Base-by-base conservation (phyloP, 2,888 invertebrate genomes). In the Epirrhoe alternata region DNA sequence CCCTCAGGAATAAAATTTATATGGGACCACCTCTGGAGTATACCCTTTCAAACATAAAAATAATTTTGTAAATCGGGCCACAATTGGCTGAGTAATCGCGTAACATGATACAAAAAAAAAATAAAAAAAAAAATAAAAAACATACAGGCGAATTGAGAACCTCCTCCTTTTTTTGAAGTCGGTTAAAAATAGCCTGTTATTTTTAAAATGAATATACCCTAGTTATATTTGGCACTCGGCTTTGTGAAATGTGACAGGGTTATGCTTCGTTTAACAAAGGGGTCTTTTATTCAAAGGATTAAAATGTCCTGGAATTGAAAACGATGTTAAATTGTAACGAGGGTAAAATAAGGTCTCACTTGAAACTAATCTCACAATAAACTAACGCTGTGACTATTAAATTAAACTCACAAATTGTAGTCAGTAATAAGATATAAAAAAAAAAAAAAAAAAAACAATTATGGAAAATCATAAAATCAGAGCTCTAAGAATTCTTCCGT, bases 221-320 rank as follows among this genome's bases (percentile, higher is more conserved):
- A 38, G 47, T 58, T 57, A 61, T 17, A 54, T 54, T 54, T 58
- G 38, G 60, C 8, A 49, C 35, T 14, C 8, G 49, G 53, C 50
- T 68, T 64, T 64, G 57, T 68, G 57, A 57, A 68, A 54, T 61
- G 35, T 57, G 35, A 54, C 54, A 54, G 17, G 54, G 47, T 47
- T 47, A 57, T 47, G 57, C 61, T 57, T 52, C 66, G 59, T 59
- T 66, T 33, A 59, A 58, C 62, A 50, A 68, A 64, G 57, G 67
- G 64, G 47, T 57, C 51, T 47, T 12, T 54, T 51, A 30, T 51
- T 55, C 33, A 63, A 64, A 64, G 54, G 68, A 49, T 53, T 63
- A 53, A 68, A 61, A 58, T 61, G 50, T 49, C 24, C 52, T 56
- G 33, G 55, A 65, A 55, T 56, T 64, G 52, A 57, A 68, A 61